phyloP scores from a whole-genome alignment of 2,888 invertebrate genomes.

The Pilophorus perplexus region DNA sequence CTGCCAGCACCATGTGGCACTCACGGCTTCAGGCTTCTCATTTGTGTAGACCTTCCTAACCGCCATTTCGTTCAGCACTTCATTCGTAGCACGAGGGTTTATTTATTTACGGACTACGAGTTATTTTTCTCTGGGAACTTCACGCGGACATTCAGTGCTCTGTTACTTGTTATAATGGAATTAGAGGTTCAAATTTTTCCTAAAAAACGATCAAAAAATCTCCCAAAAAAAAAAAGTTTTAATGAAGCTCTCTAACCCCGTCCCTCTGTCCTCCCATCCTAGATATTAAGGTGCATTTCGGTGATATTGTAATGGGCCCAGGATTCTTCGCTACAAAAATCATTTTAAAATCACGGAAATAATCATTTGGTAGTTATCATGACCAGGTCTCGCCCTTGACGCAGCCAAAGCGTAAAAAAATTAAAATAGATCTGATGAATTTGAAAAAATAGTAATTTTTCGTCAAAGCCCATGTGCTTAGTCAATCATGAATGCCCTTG shows the following conservation, averaged over 20 bases:
- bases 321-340: constrained; percentile 11
- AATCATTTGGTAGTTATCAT: too few relatives aligned
- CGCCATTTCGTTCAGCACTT: too few relatives aligned
- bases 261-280: constrained; percentile 13
- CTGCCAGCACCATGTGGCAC: too few relatives aligned
- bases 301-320: constrained; percentile 32
- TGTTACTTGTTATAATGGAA: constrained; percentile 2
- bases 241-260: constrained; percentile 25
- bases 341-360: too few relatives aligned
- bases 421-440: constrained; percentile 26
- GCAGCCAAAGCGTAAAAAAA: too few relatives aligned
- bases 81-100: too few relatives aligned
- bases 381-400: too few relatives aligned
- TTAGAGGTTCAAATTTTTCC: background rate
- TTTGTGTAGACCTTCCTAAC: too few relatives aligned
- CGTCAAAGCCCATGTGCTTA: constrained; percentile 23
- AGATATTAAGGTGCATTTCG: constrained; percentile 33
- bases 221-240: background rate
- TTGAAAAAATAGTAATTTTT: constrained; percentile 4
- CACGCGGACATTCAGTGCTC: constrained; percentile 9
- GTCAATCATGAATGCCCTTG: constrained; percentile 32
- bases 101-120: too few relatives aligned
- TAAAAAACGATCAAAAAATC: background rate
- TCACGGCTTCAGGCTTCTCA: too few relatives aligned
- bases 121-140: too few relatives aligned